These are phyloP conservation scores for Nylanderia fulva DNA, from an alignment of 1,140 invertebrate species.

Conservation along the genomic window DNA sequence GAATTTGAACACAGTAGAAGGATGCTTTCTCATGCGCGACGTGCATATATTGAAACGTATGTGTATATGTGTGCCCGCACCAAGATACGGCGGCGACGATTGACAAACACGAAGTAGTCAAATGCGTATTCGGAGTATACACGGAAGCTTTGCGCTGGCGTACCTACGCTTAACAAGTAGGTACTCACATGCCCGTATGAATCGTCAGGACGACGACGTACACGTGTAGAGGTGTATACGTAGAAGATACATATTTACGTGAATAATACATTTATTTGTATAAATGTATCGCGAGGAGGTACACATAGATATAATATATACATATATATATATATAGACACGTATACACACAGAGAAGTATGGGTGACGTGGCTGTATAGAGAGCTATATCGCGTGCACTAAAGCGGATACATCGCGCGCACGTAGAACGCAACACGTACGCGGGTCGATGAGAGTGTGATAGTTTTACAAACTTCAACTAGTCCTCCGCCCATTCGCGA, in stretches of 20 bases:
- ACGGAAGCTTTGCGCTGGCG: constrained; percentile 14
- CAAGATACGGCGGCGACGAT: constrained; percentile 45
- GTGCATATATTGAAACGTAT: not conserved
- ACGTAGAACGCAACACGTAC: constrained; percentile 33
- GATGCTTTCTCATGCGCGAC: constrained; percentile 32
- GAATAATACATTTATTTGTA: constrained; percentile 53
- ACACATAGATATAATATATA: no score
- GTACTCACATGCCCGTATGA: constrained; percentile 50
- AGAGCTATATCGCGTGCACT: constrained; percentile 21
- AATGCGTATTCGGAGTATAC: constrained; percentile 3
- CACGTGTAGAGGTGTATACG: constrained; percentile 8
- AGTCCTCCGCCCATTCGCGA: constrained; percentile 39
- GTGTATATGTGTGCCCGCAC: not conserved
- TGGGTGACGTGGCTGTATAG: not conserved
- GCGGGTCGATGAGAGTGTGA: constrained; percentile 44
- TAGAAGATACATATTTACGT: constrained; percentile 42
- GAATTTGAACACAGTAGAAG: constrained; percentile 37
- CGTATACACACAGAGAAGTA: not conserved
- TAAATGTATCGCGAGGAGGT: constrained; percentile 12
- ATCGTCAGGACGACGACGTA: constrained; percentile 3
- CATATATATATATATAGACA: no score
- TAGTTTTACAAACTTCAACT: constrained; percentile 58
- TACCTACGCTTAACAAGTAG: constrained; percentile 57
- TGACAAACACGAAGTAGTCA: constrained; percentile 58
- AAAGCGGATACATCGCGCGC: constrained; percentile 19